Percentiles rank a stretch among this genome's conserved stretches.
Evolutionary conservation across 2,888 invertebrate species (phyloP).

Genomic region (Drosophila demipolita): DNA sequence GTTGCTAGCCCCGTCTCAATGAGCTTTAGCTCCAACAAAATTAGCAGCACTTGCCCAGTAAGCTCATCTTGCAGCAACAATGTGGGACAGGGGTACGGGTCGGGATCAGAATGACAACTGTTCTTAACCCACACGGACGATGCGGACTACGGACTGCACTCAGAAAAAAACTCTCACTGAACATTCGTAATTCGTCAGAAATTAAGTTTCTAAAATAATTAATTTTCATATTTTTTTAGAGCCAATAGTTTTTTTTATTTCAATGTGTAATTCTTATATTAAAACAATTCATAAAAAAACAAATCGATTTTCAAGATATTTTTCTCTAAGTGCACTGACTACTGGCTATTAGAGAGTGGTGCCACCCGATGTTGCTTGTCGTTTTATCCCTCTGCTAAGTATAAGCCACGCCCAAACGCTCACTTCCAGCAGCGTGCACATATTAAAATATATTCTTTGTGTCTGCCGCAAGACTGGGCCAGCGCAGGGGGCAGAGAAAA

Average conservation of each 20-base stretch:
- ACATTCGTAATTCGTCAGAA: neutral
- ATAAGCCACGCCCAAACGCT: slow-evolving; percentile 30
- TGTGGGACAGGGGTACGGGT: neutral
- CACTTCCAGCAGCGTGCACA: slow-evolving; percentile 1
- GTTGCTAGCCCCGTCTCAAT: neutral
- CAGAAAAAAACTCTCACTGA: neutral
- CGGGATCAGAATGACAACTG: neutral
- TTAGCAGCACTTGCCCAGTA: neutral
- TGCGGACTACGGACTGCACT: neutral
- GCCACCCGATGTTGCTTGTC: slow-evolving; percentile 6
- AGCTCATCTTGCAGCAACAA: slow-evolving; percentile 21
- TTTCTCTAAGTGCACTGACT: neutral
- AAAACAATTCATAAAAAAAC: neutral
- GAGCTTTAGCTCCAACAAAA: neutral
- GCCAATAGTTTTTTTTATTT: neutral
- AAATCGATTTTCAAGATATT: neutral
- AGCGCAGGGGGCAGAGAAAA: neutral
- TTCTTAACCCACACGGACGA: neutral
- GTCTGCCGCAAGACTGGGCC: neutral
- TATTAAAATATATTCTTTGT: slow-evolving; percentile 35
- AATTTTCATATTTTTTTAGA: neutral
- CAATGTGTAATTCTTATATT: neutral
- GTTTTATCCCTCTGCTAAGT: slow-evolving; percentile 34
- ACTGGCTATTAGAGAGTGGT: neutral
- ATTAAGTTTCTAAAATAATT: neutral